Evolutionary conservation across 1,140 invertebrate genomes (phyloP), one percentile per base, ranked within the genome.

Genomic region (Metopolophium dirhodum): DNA sequence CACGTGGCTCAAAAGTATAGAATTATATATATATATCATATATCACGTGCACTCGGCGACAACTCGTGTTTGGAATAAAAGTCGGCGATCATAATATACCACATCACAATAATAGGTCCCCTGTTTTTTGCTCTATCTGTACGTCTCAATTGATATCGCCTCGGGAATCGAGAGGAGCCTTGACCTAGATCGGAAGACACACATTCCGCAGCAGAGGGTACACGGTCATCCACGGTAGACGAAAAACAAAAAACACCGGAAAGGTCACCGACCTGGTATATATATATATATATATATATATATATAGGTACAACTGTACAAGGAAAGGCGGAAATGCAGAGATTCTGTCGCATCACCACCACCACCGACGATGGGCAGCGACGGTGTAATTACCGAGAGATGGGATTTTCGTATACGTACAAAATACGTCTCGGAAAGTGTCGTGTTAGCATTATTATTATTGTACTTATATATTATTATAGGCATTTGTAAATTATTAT

Each of bases 131-230:
- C n/a, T 45, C n/a, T 77, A n/a, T 77, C 61, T 47, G 41, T 86
- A 22, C 57, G n/a, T 83, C 77, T 92, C 68, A 92, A 92, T 92
- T 92, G 91, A 77, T 83, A 83, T 92, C 61, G 26, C 47, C 45
- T 47, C 77, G 68, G 47, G 41, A 26, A 23, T 26, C 91, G 18
- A 47, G 45, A 9, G 9, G 18, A 85, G 91, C 91, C 91, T 92
- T 92, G 91, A 92, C 91, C 91, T 35, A 51, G 41, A 83, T 92
- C 85, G n/a, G 47, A 30, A 83, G n/a, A 51, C n/a, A 51, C 77
- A 47, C 91, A 92, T 92, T 92, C 77, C 91, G 83, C 2, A 35
- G 22, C 8, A 35, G 22, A 22, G n/a, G 77, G 45, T 77, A 35
- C n/a, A 23, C 68, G 45, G 23, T 61, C 30, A 3, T 77, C 26